Conservation (phyloP, 2,797 vertebrate species). For the Spea hammondii region DNA sequence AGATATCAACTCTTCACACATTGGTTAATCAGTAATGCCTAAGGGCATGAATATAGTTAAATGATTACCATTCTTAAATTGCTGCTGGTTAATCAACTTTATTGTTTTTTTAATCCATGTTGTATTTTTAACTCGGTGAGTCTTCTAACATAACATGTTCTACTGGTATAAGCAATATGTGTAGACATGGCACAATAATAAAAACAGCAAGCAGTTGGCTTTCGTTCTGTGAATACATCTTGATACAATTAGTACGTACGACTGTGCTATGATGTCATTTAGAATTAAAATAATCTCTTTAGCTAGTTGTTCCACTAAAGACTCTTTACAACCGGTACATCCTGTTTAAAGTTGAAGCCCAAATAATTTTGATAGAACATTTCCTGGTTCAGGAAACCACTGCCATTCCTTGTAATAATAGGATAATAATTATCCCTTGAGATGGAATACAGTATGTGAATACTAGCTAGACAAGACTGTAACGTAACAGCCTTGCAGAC, state of each 20-base stretch:
- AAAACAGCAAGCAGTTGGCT: constrained; percentile 39
- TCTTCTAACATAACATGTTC: too few species aligned
- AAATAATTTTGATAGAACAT: constrained; percentile 39
- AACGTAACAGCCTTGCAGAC: constrained; percentile 23
- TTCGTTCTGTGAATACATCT: constrained; percentile 44
- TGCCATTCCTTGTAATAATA: constrained; percentile 25
- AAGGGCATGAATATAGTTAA: too few species aligned
- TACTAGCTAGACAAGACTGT: neutral
- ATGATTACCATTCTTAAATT: too few species aligned
- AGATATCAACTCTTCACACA: too few species aligned
- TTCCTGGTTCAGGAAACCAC: constrained; percentile 49
- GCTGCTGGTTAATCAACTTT: too few species aligned
- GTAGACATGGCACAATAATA: constrained; percentile 33
- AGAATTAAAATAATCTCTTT: constrained; percentile 19
- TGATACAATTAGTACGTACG: constrained; percentile 48
- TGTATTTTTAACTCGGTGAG: too few species aligned
- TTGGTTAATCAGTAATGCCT: too few species aligned
- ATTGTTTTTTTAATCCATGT: too few species aligned
- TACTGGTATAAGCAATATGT: too few species aligned
- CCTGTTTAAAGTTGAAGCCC: constrained; percentile 36
- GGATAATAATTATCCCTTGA: constrained; percentile 25
- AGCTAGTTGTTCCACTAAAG: constrained; percentile 30
- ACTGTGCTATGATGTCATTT: constrained; percentile 37
- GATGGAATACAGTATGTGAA: constrained; percentile 34
- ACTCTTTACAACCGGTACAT: constrained; percentile 28